These are phyloP conservation scores for Ceyx cyanopectus DNA, from an alignment of 2,113 vertebrate species.

Conservation along the genomic window DNA sequence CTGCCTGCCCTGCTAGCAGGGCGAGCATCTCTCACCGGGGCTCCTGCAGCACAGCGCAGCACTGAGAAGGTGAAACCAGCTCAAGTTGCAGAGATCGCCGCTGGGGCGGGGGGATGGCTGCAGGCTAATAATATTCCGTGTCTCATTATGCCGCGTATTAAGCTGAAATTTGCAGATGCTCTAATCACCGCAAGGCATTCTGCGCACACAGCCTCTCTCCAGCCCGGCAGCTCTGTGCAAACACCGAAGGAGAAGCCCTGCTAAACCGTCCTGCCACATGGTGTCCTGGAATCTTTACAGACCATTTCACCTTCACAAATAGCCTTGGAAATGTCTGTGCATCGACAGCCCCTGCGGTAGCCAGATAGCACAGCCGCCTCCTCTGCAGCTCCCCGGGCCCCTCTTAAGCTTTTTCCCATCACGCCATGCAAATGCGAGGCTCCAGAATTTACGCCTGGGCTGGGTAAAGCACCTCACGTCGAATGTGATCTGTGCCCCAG, in stretches of 20 bases:
- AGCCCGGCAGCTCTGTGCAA: conserved; percentile 41
- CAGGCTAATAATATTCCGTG: conserved; percentile 56
- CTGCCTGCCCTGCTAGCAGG: neutral
- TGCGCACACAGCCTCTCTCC: conserved; percentile 25
- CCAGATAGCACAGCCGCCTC: conserved; percentile 42
- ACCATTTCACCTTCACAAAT: conserved; percentile 76
- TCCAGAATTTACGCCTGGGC: conserved; percentile 40
- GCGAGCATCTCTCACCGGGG: neutral
- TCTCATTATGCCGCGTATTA: conserved; percentile 63
- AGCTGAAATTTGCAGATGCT: conserved; percentile 69
- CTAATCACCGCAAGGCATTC: conserved; percentile 54
- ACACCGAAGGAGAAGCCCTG: conserved; percentile 52
- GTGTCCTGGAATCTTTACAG: conserved; percentile 66
- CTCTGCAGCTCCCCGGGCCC: conserved; percentile 60
- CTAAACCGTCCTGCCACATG: conserved; percentile 49
- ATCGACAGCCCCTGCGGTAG: conserved; percentile 59
- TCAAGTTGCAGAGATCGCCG: conserved; percentile 7
- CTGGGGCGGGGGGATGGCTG: conserved; percentile 54
- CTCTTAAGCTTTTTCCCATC: conserved; percentile 57
- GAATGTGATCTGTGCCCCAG: neutral
- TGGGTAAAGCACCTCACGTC: conserved; percentile 29
- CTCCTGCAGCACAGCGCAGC: neutral
- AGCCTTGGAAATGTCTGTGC: conserved; percentile 75
- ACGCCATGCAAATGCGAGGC: conserved; percentile 36
- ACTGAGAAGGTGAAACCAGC: neutral